Evolutionary conservation across 2,888 invertebrate species (phyloP).

Genomic region (Trachelus troglodyta): DNA sequence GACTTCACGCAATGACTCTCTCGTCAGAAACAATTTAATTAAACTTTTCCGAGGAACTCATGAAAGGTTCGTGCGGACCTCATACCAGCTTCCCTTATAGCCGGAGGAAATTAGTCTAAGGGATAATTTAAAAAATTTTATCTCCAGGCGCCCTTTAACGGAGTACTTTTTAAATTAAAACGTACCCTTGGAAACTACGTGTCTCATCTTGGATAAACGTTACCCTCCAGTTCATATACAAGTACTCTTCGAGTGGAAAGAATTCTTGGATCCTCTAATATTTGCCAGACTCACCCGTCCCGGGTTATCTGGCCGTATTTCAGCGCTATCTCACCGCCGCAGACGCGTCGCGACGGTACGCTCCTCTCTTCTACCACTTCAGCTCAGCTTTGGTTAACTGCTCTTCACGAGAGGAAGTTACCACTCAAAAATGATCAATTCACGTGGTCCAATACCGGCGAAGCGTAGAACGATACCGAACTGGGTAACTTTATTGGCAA

Average conservation of each 20-base stretch:
- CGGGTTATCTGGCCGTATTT: constrained; percentile 44
- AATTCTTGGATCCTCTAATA: constrained; percentile 31
- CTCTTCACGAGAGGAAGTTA: constrained; percentile 1
- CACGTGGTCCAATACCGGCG: not conserved
- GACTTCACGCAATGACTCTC: not conserved
- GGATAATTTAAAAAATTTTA: constrained; percentile 22
- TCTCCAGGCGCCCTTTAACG: constrained; percentile 13
- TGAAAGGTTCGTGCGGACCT: not conserved
- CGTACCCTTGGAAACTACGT: not conserved
- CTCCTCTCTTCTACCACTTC: constrained; percentile 27
- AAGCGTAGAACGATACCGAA: not conserved
- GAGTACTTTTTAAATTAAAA: constrained; percentile 30
- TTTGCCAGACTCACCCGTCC: constrained; percentile 31
- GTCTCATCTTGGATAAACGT: not conserved
- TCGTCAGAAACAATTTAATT: constrained; percentile 24
- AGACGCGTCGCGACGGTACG: constrained; percentile 17
- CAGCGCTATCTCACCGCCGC: constrained; percentile 40
- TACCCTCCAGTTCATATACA: not conserved
- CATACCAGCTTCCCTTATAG: constrained; percentile 19
- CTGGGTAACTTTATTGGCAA: not conserved
- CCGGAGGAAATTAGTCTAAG: constrained; percentile 29
- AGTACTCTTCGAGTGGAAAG: constrained; percentile 9
- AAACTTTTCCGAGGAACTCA: constrained; percentile 4
- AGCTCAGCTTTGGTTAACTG: constrained; percentile 3
- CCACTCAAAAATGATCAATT: not conserved